Percentiles rank a stretch among this genome's conserved stretches.
Conservation (phyloP, 92 coral and sea anemone genomes). For the Porites cylindrica region DNA sequence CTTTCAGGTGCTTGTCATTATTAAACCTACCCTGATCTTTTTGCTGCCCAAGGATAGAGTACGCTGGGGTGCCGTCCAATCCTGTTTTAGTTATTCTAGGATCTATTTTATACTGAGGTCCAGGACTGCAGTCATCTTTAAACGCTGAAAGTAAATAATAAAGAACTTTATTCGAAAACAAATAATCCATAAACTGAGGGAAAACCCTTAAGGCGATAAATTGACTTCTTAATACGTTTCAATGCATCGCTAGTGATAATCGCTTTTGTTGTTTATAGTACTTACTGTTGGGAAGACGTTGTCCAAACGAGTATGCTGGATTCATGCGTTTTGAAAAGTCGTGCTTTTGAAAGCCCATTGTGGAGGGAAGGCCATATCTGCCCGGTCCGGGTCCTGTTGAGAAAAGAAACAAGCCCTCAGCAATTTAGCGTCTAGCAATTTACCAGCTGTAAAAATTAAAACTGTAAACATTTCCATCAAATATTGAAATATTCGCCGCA, state of each 20-base stretch:
- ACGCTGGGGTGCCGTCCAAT: conserved; percentile 89
- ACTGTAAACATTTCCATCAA: conserved; percentile 14
- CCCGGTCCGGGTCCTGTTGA: conserved; percentile 96
- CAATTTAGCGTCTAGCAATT: too few species aligned
- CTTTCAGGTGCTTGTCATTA: too few species aligned
- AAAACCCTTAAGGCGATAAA: not conserved
- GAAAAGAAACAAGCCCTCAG: not conserved
- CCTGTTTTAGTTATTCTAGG: conserved; percentile 81
- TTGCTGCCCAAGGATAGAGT: conserved; percentile 91
- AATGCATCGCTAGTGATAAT: not conserved
- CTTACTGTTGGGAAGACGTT: conserved; percentile 43
- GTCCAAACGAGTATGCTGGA: conserved; percentile 94
- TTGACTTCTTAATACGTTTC: too few species aligned
- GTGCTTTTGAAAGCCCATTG: conserved; percentile 77
- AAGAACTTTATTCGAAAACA: not conserved
- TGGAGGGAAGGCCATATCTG: conserved; percentile 91
- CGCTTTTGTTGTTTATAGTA: not conserved
- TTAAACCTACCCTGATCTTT: conserved; percentile 86
- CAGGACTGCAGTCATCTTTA: conserved; percentile 97
- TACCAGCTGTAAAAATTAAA: too few species aligned
- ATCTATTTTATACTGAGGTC: conserved; percentile 88
- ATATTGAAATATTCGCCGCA: not conserved
- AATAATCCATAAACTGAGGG: not conserved
- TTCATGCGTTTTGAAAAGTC: conserved; percentile 82
- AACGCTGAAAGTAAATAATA: conserved; percentile 72